These are phyloP conservation scores for Eremobia ochroleuca DNA, from an alignment of 2,888 invertebrate genomes.

Conservation along the genomic window DNA sequence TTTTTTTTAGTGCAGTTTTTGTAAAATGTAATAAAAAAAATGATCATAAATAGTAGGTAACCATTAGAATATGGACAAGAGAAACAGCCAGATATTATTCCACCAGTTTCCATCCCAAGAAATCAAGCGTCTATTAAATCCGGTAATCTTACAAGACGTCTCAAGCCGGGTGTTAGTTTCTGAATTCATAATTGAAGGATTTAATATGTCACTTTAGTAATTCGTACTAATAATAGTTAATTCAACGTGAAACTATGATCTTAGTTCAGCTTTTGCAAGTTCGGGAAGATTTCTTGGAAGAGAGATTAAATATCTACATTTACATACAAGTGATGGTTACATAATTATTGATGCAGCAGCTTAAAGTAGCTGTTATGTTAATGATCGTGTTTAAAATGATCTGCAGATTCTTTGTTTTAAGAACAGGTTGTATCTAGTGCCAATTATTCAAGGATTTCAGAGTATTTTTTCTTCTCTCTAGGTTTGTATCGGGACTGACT, in stretches of 20 bases:
- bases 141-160: slow-evolving; percentile 44
- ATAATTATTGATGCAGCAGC: too few species aligned
- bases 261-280: background rate
- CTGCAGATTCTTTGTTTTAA: background rate
- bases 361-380: background rate
- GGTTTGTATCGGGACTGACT: background rate
- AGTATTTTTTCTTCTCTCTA: background rate
- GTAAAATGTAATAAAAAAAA: background rate
- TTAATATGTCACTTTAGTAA: slow-evolving; percentile 45
- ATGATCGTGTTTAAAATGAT: background rate
- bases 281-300: background rate
- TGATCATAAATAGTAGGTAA: background rate
- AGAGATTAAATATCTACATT: too few species aligned
- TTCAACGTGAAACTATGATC: slow-evolving; percentile 26
- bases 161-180: slow-evolving; percentile 51
- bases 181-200: slow-evolving; percentile 57
- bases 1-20: background rate
- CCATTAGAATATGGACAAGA: background rate
- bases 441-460: background rate
- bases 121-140: slow-evolving; percentile 34
- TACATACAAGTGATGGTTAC: too few species aligned
- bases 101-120: background rate
- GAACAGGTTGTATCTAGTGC: background rate
- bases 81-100: background rate
- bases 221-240: slow-evolving; percentile 25